Conservation (phyloP, 2,797 vertebrate species). For the Sebastes steindachneri region DNA sequence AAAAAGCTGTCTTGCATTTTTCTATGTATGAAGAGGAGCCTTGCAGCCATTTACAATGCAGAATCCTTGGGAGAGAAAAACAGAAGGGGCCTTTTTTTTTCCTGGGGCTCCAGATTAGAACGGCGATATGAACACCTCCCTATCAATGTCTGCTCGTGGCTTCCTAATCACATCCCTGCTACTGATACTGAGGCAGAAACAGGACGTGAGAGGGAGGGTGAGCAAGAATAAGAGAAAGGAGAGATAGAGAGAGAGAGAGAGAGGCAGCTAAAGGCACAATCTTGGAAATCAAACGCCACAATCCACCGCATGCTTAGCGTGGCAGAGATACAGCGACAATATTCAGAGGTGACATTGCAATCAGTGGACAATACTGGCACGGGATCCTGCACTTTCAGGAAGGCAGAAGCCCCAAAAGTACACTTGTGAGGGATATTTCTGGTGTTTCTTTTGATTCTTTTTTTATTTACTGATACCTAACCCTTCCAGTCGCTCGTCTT, state of each 20-base stretch:
- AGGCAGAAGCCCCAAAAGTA: conserved; percentile 8
- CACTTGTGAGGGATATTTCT: conserved; percentile 54
- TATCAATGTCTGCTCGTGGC: conserved; percentile 57
- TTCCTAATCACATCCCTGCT: conserved; percentile 63
- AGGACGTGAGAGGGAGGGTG: conserved; percentile 37
- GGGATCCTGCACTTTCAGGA: conserved; percentile 12
- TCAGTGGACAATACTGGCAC: conserved; percentile 45
- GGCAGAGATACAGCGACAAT: conserved; percentile 32
- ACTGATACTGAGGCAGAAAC: conserved; percentile 64
- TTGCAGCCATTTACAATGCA: conserved; percentile 59
- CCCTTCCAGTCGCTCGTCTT: conserved; percentile 65
- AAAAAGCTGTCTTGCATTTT: conserved; percentile 7
- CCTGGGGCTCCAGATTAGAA: conserved; percentile 64
- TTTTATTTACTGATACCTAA: conserved; percentile 65
- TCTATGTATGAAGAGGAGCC: conserved; percentile 33
- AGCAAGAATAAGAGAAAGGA: conserved; percentile 36
- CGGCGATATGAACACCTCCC: conserved; percentile 60
- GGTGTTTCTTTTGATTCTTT: conserved; percentile 35
- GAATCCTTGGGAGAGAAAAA: conserved; percentile 46
- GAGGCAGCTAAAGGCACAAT: conserved; percentile 47
- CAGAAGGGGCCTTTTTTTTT: conserved; percentile 37
- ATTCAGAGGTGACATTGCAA: conserved; percentile 71
- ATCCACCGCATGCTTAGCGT: conserved; percentile 29
- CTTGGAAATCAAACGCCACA: conserved; percentile 62
- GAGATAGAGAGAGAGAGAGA: conserved; percentile 24